Conservation (phyloP, 30 jellyfish, hydroid and myxozoan genomes). For the Cassiopea andromeda region DNA sequence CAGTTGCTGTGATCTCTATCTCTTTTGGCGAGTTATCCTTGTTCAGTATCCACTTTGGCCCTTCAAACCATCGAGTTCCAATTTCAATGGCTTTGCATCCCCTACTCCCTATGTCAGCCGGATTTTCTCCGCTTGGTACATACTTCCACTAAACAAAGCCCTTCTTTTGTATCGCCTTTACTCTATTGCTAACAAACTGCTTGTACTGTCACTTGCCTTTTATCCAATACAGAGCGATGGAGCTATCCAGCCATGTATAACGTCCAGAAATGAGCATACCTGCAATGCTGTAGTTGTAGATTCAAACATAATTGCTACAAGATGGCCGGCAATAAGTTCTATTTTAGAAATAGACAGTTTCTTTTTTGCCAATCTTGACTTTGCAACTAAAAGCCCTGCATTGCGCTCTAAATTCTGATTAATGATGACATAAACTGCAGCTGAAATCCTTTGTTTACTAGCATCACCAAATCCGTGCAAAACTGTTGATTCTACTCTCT, state of each 20-base stretch:
- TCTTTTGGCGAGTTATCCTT: slow-evolving; percentile 63
- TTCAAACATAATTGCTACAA: slow-evolving; percentile 54
- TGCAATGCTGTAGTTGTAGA: not conserved
- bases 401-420: slow-evolving; percentile 4
- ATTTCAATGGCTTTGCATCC: slow-evolving; percentile 32
- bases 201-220: slow-evolving; percentile 55
- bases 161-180: slow-evolving; percentile 29
- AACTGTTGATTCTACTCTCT: slow-evolving; percentile 18
- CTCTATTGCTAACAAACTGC: slow-evolving; percentile 77
- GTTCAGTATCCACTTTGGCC: slow-evolving; percentile 59
- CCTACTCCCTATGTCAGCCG: slow-evolving; percentile 76
- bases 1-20: slow-evolving; percentile 19
- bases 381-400: slow-evolving; percentile 35
- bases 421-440: slow-evolving; percentile 33
- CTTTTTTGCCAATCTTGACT: slow-evolving; percentile 38
- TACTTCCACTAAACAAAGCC: slow-evolving; percentile 61
- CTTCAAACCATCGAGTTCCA: slow-evolving; percentile 41
- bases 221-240: slow-evolving; percentile 76
- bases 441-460: slow-evolving; percentile 44
- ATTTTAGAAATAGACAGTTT: slow-evolving; percentile 52
- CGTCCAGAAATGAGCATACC: slow-evolving; percentile 1
- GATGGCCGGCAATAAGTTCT: slow-evolving; percentile 50
- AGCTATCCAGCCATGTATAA: slow-evolving; percentile 71
- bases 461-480: slow-evolving; percentile 65
- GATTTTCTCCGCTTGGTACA: slow-evolving; percentile 47